Evolutionary conservation across 2,113 vertebrate species (phyloP).

Genomic region (Ranitomeya variabilis): DNA sequence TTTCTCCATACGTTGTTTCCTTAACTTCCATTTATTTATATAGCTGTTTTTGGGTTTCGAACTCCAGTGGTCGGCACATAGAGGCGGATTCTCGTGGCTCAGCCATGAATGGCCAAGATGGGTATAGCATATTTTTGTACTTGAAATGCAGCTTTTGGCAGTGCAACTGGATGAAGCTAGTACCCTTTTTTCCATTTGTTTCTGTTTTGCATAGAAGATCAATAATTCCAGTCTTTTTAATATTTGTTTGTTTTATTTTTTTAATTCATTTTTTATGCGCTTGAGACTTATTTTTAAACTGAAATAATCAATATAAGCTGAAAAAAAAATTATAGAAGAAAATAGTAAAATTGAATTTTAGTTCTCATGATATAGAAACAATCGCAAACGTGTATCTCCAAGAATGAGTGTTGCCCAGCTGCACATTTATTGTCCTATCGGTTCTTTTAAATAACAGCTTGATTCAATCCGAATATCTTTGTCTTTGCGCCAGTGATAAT

Average conservation of each 20-base stretch:
- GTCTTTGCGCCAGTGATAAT: slow-evolving; percentile 53
- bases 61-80: too few species aligned
- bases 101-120: too few species aligned
- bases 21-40: too few species aligned
- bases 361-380: neutral
- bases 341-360: neutral
- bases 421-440: slow-evolving; percentile 38
- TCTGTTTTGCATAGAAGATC: too few species aligned
- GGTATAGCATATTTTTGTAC: too few species aligned
- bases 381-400: slow-evolving; percentile 21
- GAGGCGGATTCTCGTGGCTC: too few species aligned
- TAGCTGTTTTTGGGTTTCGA: too few species aligned
- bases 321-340: neutral
- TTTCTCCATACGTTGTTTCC: too few species aligned
- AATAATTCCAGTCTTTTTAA: too few species aligned
- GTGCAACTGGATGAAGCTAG: neutral
- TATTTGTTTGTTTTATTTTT: neutral
- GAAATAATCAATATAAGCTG: neutral
- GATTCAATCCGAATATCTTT: slow-evolving; percentile 56
- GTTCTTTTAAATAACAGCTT: slow-evolving; percentile 57
- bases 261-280: neutral
- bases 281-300: neutral
- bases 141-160: neutral
- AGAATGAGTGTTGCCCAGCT: slow-evolving; percentile 51
- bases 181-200: too few species aligned